These are phyloP conservation scores for Gopherus flavomarginatus DNA, from an alignment of 2,113 vertebrate genomes.

Conservation along the genomic window DNA sequence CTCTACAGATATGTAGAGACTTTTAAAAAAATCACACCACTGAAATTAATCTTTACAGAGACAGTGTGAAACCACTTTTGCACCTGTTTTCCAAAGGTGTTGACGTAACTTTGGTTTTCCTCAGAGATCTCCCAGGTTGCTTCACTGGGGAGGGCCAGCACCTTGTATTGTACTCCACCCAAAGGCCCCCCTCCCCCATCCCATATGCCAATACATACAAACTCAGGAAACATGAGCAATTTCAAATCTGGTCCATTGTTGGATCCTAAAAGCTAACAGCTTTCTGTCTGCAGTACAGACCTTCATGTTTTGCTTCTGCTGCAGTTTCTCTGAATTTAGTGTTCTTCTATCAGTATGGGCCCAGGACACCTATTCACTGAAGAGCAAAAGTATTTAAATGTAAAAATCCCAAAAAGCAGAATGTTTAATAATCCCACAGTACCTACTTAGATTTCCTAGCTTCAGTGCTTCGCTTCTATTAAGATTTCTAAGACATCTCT, in stretches of 20 bases:
- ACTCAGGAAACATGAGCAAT: background rate
- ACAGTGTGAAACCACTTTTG: background rate
- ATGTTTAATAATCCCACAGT: background rate
- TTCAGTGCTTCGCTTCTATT: slow-evolving; percentile 8
- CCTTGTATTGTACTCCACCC: background rate
- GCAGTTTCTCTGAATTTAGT: fast-evolving
- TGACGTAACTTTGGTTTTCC: background rate
- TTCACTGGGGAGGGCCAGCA: background rate
- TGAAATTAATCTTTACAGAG: background rate
- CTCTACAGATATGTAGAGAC: slow-evolving; percentile 13
- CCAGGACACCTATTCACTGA: background rate
- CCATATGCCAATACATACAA: fast-evolving
- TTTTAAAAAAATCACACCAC: background rate
- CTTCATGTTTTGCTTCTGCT: background rate
- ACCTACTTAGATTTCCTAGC: background rate
- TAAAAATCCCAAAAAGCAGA: background rate
- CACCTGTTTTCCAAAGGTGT: background rate
- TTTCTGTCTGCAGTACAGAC: background rate
- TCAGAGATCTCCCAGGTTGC: background rate
- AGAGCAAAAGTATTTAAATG: background rate
- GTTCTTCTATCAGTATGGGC: background rate
- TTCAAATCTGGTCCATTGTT: background rate
- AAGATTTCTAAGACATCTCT: background rate
- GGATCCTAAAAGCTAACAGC: background rate
- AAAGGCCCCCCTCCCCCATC: background rate